Evolutionary conservation across 2,888 invertebrate species (phyloP).

Genomic region (Melanophora roralis): DNA sequence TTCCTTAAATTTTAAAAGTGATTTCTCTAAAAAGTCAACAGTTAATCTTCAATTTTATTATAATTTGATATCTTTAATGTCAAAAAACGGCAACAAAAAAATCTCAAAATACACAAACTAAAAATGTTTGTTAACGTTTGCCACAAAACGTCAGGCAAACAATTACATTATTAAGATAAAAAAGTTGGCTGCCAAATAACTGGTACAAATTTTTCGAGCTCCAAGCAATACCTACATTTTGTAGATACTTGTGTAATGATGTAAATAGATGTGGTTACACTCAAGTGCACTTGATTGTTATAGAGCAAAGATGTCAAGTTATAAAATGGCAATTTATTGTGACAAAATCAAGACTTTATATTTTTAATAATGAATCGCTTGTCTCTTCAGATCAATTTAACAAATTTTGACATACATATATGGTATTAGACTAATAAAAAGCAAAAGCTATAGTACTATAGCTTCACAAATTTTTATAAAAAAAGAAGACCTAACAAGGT

Average conservation of each 20-base stretch:
- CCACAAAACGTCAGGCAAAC: slow-evolving; percentile 26
- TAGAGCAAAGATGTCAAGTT: neutral
- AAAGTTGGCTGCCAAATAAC: slow-evolving; percentile 15
- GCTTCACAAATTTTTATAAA: no score
- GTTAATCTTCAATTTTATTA: slow-evolving; percentile 67
- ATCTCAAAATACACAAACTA: slow-evolving; percentile 17
- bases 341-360: slow-evolving; percentile 47
- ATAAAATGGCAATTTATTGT: slow-evolving; percentile 45
- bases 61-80: slow-evolving; percentile 65
- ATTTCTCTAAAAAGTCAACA: slow-evolving; percentile 64
- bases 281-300: neutral
- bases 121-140: slow-evolving; percentile 2
- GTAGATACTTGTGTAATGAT: neutral
- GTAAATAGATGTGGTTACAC: neutral
- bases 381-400: no score
- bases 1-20: slow-evolving; percentile 49
- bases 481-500: no score
- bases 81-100: slow-evolving; percentile 50
- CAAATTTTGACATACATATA: no score
- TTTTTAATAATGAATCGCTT: no score
- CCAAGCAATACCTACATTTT: neutral
- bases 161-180: slow-evolving; percentile 19
- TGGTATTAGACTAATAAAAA: no score
- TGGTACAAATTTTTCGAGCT: slow-evolving; percentile 10
- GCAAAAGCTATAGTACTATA: no score